Base-by-base conservation (phyloP, 1,140 invertebrate species). In the Drosophila bocqueti region DNA sequence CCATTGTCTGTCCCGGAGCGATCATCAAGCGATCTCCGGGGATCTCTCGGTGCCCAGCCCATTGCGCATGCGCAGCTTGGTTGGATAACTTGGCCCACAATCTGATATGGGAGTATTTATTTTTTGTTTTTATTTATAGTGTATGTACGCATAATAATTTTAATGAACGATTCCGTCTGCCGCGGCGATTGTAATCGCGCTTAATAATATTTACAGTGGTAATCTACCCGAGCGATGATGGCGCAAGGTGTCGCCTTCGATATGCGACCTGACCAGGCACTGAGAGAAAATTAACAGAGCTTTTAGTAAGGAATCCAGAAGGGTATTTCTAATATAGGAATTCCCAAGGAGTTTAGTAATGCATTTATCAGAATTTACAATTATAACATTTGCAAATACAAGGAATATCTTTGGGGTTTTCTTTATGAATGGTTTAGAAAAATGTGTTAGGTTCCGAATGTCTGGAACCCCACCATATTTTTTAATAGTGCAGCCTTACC, bases 151-250 rank as follows among this genome's bases (percentile, higher is more conserved):
- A 79, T 74, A 77, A 73, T 80, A 79, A 76, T 65, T 76, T 71
- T 91, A 91, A 91, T 91, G 78, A 87, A 83, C 74, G 86, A 87
- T 91, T 91, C 66, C 73, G 62, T 75, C 68, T 45, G 58, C 59
- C 62, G 46, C 43, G 26, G 58, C 67, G 87, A 91, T 91, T 68
- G 84, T 91, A 87, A 91, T 91, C 87, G 83, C 58, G 50, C 78
- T 81, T 91, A 75, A 91, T 91, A 91, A 91, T 91, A 91, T 91
- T 91, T 91, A 91, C 87, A 89, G 86, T 91, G 91, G 87, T 91
- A 90, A 90, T 85, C 82, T 90, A 85, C 85, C 65, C 75, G 71
- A 68, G 73, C 75, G 75, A 68, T 77, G 74, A 78, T 78, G 75
- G 57, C 69, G 81, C 81, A 83, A 84, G 81, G 82, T 84, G 82